Percentiles rank a stretch among this genome's conserved stretches.
phyloP scores from a whole-genome alignment of 2,113 vertebrate genomes.

The Thunnus maccoyii region DNA sequence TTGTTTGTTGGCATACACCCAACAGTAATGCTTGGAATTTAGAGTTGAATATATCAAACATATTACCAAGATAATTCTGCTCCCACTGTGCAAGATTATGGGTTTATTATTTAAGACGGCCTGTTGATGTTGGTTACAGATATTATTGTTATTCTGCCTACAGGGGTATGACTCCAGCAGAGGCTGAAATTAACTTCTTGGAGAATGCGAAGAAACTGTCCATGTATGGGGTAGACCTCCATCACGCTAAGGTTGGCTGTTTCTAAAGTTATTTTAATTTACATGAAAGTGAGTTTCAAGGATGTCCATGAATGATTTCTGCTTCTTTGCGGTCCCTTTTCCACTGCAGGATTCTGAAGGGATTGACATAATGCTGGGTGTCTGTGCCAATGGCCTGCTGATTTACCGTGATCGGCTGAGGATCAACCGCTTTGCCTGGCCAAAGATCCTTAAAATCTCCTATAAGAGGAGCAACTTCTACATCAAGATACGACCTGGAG shows the following conservation, averaged over 20 bases:
- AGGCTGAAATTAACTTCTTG: slow-evolving; percentile 98
- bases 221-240: slow-evolving; percentile 98
- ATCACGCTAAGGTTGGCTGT: slow-evolving; percentile 94
- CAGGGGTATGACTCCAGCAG: slow-evolving; percentile 97
- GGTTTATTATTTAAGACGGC: slow-evolving; percentile 38
- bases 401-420: slow-evolving; percentile 97
- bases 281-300: background rate
- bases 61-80: slow-evolving; percentile 31
- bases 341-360: slow-evolving; percentile 94
- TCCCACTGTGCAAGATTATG: slow-evolving; percentile 28
- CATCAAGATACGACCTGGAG: slow-evolving; percentile 98
- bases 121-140: slow-evolving; percentile 49
- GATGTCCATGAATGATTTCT: background rate
- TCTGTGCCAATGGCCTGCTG: slow-evolving; percentile 97
- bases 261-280: background rate
- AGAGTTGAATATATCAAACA: slow-evolving; percentile 33
- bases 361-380: slow-evolving; percentile 98
- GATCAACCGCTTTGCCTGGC: slow-evolving; percentile 99
- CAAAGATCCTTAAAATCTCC: slow-evolving; percentile 99
- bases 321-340: slow-evolving; percentile 9
- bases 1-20: slow-evolving; percentile 27
- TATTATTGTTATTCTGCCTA: slow-evolving; percentile 52
- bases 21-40: slow-evolving; percentile 25
- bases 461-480: slow-evolving; percentile 99
- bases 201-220: slow-evolving; percentile 99